Evolutionary conservation across 1,140 invertebrate species (phyloP).

Genomic region (Arion vulgaris): DNA sequence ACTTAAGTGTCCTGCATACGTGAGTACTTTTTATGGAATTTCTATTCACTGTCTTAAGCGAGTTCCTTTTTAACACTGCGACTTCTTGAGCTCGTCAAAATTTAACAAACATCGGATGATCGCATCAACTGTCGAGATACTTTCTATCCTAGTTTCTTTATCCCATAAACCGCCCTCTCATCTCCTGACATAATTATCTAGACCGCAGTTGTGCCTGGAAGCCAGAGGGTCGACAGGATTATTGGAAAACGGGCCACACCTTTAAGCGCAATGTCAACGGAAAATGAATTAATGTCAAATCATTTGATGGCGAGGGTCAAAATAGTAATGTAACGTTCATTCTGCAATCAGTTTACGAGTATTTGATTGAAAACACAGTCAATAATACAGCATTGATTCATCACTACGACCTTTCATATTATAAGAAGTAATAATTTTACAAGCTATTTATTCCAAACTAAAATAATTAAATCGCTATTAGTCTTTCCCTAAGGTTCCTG

Average conservation of each 20-base stretch:
- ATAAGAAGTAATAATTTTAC: too few relatives aligned
- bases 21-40: not conserved
- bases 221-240: not conserved
- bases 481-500: too few relatives aligned
- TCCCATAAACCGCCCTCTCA: not conserved
- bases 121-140: not conserved
- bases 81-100: not conserved
- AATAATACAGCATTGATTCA: too few relatives aligned
- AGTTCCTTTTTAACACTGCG: not conserved
- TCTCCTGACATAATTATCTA: slow-evolving; percentile 5
- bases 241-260: not conserved
- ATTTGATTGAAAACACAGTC: not conserved
- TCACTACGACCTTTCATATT: too few relatives aligned
- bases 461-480: too few relatives aligned
- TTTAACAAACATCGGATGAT: not conserved
- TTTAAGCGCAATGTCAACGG: not conserved
- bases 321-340: not conserved
- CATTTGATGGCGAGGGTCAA: not conserved
- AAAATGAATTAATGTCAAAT: not conserved
- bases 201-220: not conserved
- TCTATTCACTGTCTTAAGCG: not conserved
- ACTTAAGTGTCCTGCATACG: not conserved
- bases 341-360: not conserved
- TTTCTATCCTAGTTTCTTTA: not conserved
- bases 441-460: too few relatives aligned